These are phyloP conservation scores for Valencia hispanica DNA, from an alignment of 2,797 vertebrate genomes.

Conservation along the genomic window DNA sequence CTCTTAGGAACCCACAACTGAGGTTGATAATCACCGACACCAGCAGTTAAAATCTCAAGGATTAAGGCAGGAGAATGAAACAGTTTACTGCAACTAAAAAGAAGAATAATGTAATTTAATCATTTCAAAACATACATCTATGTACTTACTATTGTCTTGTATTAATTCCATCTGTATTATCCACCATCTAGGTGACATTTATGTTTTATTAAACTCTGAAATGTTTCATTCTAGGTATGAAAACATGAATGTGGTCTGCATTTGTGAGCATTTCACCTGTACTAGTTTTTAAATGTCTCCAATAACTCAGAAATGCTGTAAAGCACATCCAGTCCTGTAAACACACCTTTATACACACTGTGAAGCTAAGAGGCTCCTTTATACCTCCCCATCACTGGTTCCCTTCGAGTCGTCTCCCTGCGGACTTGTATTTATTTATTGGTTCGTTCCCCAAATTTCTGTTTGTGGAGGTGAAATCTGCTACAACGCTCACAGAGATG, in stretches of 20 bases:
- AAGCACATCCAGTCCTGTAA: slow-evolving; percentile 4
- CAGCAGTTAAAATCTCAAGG: slow-evolving; percentile 68
- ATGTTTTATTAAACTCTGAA: not conserved
- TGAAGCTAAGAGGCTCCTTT: slow-evolving; percentile 21
- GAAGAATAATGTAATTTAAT: not conserved
- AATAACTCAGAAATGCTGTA: slow-evolving; percentile 6
- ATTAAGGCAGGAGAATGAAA: slow-evolving; percentile 25
- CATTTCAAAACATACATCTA: slow-evolving; percentile 12
- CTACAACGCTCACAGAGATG: slow-evolving; percentile 22
- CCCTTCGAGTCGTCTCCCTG: slow-evolving; percentile 32
- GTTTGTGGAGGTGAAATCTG: slow-evolving; percentile 46
- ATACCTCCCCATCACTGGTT: not conserved
- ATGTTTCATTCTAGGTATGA: not conserved
- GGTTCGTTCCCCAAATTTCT: slow-evolving; percentile 51
- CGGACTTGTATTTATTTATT: slow-evolving; percentile 57
- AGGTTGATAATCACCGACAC: slow-evolving; percentile 60
- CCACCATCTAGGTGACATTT: not conserved
- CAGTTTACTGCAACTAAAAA: not conserved
- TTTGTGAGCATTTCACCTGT: not conserved
- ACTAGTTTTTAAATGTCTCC: not conserved
- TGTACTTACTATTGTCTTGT: not conserved
- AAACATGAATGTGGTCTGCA: not conserved
- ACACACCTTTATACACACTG: not conserved
- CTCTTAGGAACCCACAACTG: not conserved
- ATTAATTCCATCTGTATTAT: not conserved